Conservation (phyloP, 1,140 invertebrate genomes). For the Drosophila gunungcola region DNA sequence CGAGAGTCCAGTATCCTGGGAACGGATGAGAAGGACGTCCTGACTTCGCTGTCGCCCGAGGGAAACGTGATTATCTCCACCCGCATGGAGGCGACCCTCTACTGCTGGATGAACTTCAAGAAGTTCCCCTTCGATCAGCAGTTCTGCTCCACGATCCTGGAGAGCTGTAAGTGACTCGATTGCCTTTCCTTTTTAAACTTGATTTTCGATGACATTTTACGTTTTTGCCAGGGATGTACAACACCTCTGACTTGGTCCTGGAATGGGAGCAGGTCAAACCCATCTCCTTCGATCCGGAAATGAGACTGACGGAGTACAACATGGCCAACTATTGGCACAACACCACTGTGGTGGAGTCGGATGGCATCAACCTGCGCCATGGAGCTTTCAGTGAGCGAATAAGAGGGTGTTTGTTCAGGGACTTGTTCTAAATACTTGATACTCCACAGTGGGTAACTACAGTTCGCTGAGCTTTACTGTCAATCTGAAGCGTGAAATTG, state of each 20-base stretch:
- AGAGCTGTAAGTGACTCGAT: conserved; percentile 89
- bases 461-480: conserved; percentile 92
- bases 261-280: conserved; percentile 90
- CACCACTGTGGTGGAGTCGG: conserved; percentile 87
- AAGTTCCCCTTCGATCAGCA: conserved; percentile 95
- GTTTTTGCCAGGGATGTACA: conserved; percentile 88
- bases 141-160: conserved; percentile 90
- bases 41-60: conserved; percentile 90
- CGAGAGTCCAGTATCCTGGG: conserved; percentile 89
- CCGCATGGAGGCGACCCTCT: conserved; percentile 90
- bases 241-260: conserved; percentile 89
- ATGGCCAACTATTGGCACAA: conserved; percentile 90
- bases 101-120: conserved; percentile 92
- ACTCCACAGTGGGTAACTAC: conserved; percentile 90
- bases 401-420: not conserved
- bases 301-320: conserved; percentile 93
- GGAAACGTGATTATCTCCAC: conserved; percentile 91
- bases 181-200: no score
- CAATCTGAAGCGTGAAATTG: conserved; percentile 91
- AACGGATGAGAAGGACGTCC: conserved; percentile 90
- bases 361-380: conserved; percentile 86
- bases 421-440: not conserved
- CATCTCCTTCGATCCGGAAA: conserved; percentile 90
- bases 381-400: conserved; percentile 88
- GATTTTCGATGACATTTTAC: no score